Conservation (phyloP, 2,797 vertebrate genomes). For the Phaenicophaeus curvirostris region DNA sequence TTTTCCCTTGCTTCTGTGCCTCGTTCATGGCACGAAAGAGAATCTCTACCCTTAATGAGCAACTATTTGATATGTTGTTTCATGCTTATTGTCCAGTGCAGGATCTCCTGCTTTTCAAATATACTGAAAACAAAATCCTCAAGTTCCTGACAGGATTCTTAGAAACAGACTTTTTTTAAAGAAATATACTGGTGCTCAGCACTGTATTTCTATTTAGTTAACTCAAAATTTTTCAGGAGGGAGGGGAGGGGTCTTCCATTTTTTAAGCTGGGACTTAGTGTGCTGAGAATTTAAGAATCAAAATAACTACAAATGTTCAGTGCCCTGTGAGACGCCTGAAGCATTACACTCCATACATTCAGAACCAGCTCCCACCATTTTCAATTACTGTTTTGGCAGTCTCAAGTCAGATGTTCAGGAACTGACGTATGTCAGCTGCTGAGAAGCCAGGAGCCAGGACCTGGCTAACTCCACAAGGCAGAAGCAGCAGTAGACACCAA, state of each 20-base stretch:
- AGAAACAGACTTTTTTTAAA: background rate
- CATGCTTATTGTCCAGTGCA: background rate
- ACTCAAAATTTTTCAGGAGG: background rate
- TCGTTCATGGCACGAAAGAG: background rate
- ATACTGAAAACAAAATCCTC: background rate
- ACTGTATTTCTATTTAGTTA: background rate
- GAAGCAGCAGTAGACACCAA: background rate
- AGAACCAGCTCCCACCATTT: background rate
- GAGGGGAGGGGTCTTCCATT: too few relatives aligned
- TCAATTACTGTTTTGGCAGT: background rate
- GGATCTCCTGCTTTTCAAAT: background rate
- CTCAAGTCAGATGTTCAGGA: background rate
- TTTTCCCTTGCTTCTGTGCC: background rate
- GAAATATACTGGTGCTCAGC: background rate
- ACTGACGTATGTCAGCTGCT: fast-evolving
- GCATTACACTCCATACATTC: background rate
- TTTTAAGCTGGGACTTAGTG: background rate
- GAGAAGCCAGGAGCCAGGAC: background rate
- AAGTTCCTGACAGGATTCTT: background rate
- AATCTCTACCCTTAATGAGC: background rate
- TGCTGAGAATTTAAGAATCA: background rate
- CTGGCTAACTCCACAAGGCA: background rate
- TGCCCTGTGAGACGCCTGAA: background rate
- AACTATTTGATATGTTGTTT: fast-evolving
- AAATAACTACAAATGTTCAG: background rate